Evolutionary conservation across 92 coral and sea anemone species (phyloP).

Genomic region (Ricordea florida): DNA sequence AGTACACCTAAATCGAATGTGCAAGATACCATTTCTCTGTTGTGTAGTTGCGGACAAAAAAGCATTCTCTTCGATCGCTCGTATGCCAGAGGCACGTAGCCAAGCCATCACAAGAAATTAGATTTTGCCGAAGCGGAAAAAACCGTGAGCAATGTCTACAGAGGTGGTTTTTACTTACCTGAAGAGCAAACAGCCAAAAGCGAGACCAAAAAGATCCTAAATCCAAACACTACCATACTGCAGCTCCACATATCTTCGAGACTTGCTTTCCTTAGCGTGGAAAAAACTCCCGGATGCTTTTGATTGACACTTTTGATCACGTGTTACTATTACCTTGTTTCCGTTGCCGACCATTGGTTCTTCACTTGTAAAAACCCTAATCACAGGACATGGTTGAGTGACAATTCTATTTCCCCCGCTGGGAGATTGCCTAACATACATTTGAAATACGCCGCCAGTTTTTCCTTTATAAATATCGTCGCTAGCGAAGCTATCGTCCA

Average conservation of each 20-base stretch:
- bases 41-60: not conserved
- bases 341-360: conserved; percentile 33
- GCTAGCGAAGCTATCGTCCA: too few relatives aligned
- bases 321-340: conserved; percentile 56
- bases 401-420: conserved; percentile 25
- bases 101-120: conserved; percentile 31
- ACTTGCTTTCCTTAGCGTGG: conserved; percentile 1
- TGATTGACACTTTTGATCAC: conserved; percentile 77
- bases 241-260: conserved; percentile 19
- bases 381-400: conserved; percentile 50
- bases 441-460: too few relatives aligned
- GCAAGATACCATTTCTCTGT: not conserved
- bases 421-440: not conserved
- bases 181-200: too few relatives aligned
- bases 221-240: too few relatives aligned
- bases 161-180: too few relatives aligned
- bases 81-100: conserved; percentile 10
- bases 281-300: conserved; percentile 66
- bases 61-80: conserved; percentile 11
- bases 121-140: too few relatives aligned
- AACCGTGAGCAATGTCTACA: too few relatives aligned
- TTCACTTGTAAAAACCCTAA: conserved; percentile 52
- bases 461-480: too few relatives aligned
- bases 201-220: too few relatives aligned
- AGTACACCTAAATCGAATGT: too few relatives aligned